A percentile compares a stretch with the other conserved stretches of the same genome.
Conservation (phyloP, 1,140 invertebrate species). For the Achroia grisella region DNA sequence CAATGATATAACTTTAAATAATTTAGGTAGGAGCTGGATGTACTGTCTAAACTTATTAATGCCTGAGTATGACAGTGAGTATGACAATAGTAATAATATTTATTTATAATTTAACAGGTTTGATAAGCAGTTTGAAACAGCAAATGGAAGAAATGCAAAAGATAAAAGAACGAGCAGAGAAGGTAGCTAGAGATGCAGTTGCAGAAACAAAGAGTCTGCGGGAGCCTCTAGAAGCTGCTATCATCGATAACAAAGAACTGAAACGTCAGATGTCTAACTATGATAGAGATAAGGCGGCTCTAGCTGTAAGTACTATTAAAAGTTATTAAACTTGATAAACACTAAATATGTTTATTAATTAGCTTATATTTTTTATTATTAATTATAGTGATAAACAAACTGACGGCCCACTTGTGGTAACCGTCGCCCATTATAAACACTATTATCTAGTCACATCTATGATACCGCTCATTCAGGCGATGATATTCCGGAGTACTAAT, state of each 20-base stretch:
- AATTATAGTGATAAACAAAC: too few species aligned
- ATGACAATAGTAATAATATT: too few species aligned
- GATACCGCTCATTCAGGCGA: too few species aligned
- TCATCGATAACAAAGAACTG: slow-evolving; percentile 79
- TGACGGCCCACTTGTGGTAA: too few species aligned
- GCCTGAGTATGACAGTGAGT: too few species aligned
- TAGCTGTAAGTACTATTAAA: slow-evolving; percentile 44
- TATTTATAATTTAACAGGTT: slow-evolving; percentile 18
- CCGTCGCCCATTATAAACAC: too few species aligned
- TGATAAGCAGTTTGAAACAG: slow-evolving; percentile 77
- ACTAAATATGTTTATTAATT: too few species aligned
- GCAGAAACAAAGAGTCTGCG: slow-evolving; percentile 83
- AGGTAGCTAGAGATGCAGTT: slow-evolving; percentile 70
- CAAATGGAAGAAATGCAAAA: slow-evolving; percentile 89
- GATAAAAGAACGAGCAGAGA: slow-evolving; percentile 83
- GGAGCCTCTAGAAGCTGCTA: slow-evolving; percentile 81
- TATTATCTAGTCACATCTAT: too few species aligned
- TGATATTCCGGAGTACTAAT: too few species aligned
- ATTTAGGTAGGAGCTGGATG: slow-evolving; percentile 74
- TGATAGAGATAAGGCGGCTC: slow-evolving; percentile 81
- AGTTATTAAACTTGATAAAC: not conserved
- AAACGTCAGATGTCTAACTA: slow-evolving; percentile 85
- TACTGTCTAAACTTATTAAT: too few species aligned
- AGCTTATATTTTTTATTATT: too few species aligned
- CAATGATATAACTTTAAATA: slow-evolving; percentile 94